Conservation (phyloP, 2,888 invertebrate species). For the Craniophora ligustri region DNA sequence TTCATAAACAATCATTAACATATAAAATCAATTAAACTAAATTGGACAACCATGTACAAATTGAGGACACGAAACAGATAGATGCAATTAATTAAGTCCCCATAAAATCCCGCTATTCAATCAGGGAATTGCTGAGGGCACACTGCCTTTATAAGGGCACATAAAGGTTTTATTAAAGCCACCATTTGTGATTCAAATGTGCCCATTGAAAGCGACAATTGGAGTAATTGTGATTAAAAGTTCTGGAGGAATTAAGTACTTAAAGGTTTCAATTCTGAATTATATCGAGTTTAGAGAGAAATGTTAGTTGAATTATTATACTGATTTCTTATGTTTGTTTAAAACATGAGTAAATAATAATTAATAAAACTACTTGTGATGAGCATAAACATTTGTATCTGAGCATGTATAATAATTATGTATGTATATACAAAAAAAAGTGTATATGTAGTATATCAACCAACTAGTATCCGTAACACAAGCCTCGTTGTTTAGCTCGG, state of each 20-base stretch:
- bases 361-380: no score
- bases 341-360: no score
- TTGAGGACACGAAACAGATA: conserved; percentile 23
- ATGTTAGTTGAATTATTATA: no score
- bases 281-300: neutral
- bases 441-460: no score
- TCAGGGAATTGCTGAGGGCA: conserved; percentile 49
- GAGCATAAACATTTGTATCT: no score
- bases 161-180: conserved; percentile 55
- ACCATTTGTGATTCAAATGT: conserved; percentile 59
- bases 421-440: no score
- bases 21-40: conserved; percentile 25
- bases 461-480: no score
- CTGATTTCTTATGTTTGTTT: no score
- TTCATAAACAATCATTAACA: conserved; percentile 1
- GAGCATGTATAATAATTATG: no score
- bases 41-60: conserved; percentile 6
- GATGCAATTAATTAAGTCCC: conserved; percentile 54
- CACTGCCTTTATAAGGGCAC: conserved; percentile 43
- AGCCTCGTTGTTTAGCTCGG: no score
- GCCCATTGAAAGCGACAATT: conserved; percentile 35
- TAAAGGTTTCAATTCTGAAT: neutral
- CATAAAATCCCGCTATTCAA: conserved; percentile 51
- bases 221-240: conserved; percentile 43
- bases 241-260: conserved; percentile 11